phyloP scores from a whole-genome alignment of 2,888 invertebrate genomes.

The Caenorhabditis panamensis region DNA sequence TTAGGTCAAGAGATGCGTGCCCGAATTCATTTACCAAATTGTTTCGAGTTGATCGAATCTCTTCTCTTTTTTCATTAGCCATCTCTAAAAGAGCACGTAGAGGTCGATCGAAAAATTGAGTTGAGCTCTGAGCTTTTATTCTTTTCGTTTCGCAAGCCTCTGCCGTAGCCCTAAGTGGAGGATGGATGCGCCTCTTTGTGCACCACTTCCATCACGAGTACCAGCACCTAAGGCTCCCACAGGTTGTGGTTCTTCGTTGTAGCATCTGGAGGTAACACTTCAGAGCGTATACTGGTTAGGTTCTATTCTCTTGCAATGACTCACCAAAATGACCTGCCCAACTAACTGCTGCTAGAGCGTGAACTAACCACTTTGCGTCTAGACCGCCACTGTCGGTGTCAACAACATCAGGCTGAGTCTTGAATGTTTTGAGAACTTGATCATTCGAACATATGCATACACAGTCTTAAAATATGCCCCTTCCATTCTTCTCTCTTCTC shows the following conservation, averaged over 20 bases:
- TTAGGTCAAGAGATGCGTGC: conserved; percentile 5
- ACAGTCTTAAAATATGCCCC: neutral
- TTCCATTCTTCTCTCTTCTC: neutral
- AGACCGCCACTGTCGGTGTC: no score
- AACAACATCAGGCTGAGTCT: neutral
- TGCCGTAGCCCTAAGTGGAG: neutral
- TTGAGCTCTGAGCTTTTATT: conserved; percentile 26
- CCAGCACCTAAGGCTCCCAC: neutral
- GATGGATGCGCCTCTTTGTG: conserved; percentile 1
- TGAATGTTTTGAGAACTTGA: no score
- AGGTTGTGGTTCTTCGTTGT: no score
- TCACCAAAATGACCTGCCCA: no score
- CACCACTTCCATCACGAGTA: neutral
- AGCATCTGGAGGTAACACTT: no score
- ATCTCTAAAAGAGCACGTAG: conserved; percentile 12
- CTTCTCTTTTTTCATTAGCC: conserved; percentile 7
- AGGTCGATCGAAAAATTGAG: conserved; percentile 16
- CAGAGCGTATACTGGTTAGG: no score
- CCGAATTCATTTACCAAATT: conserved; percentile 4
- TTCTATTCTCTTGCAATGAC: no score
- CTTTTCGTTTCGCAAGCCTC: neutral
- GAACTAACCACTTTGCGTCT: no score
- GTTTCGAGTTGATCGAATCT: conserved; percentile 18
- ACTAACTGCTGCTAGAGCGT: no score
- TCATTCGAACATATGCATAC: no score